Conservation (phyloP, 2,888 invertebrate genomes). For the Caenorhabditis sulstoni region DNA sequence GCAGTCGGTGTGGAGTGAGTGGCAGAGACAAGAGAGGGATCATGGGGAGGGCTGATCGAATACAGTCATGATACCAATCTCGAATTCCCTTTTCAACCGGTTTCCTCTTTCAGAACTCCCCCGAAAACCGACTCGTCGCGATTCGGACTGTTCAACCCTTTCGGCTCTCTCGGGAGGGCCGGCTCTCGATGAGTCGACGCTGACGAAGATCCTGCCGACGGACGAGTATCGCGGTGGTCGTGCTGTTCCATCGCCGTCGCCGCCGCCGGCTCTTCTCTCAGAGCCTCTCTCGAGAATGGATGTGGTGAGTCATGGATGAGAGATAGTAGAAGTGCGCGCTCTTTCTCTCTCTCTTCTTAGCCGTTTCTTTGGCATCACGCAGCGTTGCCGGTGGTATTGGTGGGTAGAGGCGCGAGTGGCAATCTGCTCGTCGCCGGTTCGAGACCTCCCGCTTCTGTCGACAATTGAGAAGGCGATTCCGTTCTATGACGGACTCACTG, state of each 20-base stretch:
- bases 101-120: slow-evolving; percentile 40
- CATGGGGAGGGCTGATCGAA: no score
- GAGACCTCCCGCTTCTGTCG: slow-evolving; percentile 2
- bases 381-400: slow-evolving; percentile 1
- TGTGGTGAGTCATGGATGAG: slow-evolving; percentile 58
- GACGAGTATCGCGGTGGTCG: slow-evolving; percentile 36
- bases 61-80: no score
- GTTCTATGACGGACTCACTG: slow-evolving; percentile 26
- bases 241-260: slow-evolving; percentile 46
- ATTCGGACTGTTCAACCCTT: slow-evolving; percentile 9
- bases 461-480: slow-evolving; percentile 49
- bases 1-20: slow-evolving; percentile 37
- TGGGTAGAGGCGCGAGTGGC: not conserved
- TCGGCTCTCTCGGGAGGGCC: slow-evolving; percentile 7
- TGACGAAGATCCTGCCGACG: slow-evolving; percentile 37
- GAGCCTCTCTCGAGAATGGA: slow-evolving; percentile 68
- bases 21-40: not conserved
- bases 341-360: not conserved
- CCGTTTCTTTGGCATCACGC: not conserved
- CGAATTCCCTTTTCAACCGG: no score
- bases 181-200: slow-evolving; percentile 38
- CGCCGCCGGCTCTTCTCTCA: slow-evolving; percentile 57
- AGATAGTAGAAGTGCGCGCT: not conserved
- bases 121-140: slow-evolving; percentile 33
- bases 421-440: slow-evolving; percentile 4